Evolutionary conservation across 2,113 vertebrate species (phyloP), one percentile per base, ranked within the genome.

Genomic region (Emydura subglobosa): DNA sequence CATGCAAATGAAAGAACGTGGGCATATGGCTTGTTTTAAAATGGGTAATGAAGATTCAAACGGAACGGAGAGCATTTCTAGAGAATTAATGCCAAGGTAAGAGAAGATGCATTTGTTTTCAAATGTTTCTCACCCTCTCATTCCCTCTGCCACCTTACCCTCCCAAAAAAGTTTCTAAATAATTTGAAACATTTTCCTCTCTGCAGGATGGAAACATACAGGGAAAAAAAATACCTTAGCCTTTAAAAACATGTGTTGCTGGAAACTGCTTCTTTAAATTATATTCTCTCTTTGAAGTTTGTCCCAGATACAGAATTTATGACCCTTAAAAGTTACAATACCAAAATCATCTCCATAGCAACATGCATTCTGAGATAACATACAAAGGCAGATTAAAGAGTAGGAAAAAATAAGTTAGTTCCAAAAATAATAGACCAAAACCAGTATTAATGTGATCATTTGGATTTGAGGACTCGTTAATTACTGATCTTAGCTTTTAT

Each of bases 341-440:
- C 14, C 3, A 6, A 79, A 88, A 25, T 25, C 25, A 55, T 24
- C n/a, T 44, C 42, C 72, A 5, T 0, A 17, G 88, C 29, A 34
- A 34, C 54, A 11, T 21, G 65, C 11, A n/a, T 17, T 16, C 19
- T 76, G 88, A 50, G 57, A 53, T 42, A 72, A 84, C 89, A 79
- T 0, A 72, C 8, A 42, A 76, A 95, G 12, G 72, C 47, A 81
- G 65, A n/a, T 1, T 10, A 53, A 79, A 55, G 0, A 22, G 6
- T 0, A 1, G 76, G 8, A 84, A 72, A 19, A 25, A 25, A 44
- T 7, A 78, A 55, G 10, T 0, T 0, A 0, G 10, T 51, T 59
- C 2, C 3, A 83, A 82, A 94, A 79, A 10, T 1, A 57, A 94
- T 2, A 0, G 83, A 79, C 74, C 3, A 72, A 54, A 3, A 81